A percentile compares a stretch with the other conserved stretches of the same genome.
phyloP scores from a whole-genome alignment of 2,888 invertebrate genomes.

The Drosophila bunnanda region DNA sequence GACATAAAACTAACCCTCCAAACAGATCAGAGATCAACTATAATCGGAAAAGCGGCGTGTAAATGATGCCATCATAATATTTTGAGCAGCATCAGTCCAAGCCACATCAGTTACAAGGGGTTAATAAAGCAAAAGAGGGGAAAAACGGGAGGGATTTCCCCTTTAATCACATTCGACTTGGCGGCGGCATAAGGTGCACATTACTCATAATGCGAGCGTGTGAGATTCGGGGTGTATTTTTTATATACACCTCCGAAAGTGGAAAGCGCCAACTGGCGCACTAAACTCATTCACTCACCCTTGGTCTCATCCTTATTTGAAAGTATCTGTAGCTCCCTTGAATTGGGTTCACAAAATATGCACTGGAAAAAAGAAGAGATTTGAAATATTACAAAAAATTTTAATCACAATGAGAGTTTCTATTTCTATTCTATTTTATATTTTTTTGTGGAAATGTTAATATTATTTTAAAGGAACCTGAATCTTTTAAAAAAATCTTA shows the following conservation, averaged over 20 bases:
- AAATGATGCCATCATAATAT: conserved; percentile 83
- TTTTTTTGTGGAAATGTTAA: too few relatives aligned
- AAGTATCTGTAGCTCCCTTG: conserved; percentile 6
- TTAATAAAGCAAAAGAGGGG: conserved; percentile 66
- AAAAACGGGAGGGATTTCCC: conserved; percentile 25
- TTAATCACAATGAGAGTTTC: too few relatives aligned
- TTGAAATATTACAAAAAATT: neutral
- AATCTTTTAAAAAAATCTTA: neutral
- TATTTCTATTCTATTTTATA: too few relatives aligned
- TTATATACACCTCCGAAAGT: conserved; percentile 42
- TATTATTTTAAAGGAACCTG: neutral
- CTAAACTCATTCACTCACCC: conserved; percentile 19
- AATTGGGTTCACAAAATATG: conserved; percentile 10
- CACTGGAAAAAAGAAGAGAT: neutral
- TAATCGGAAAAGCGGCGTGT: conserved; percentile 81
- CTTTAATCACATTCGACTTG: conserved; percentile 71
- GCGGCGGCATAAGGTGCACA: conserved; percentile 81
- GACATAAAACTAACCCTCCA: conserved; percentile 37
- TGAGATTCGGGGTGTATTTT: conserved; percentile 53
- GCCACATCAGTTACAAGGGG: conserved; percentile 72
- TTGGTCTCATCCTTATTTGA: conserved; percentile 7
- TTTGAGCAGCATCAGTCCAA: conserved; percentile 60
- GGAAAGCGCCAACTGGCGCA: conserved; percentile 48
- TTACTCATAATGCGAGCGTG: conserved; percentile 79
- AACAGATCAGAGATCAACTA: conserved; percentile 60